These are phyloP conservation scores for Drosophila ambigua DNA, from an alignment of 1,140 invertebrate species.

Conservation along the genomic window DNA sequence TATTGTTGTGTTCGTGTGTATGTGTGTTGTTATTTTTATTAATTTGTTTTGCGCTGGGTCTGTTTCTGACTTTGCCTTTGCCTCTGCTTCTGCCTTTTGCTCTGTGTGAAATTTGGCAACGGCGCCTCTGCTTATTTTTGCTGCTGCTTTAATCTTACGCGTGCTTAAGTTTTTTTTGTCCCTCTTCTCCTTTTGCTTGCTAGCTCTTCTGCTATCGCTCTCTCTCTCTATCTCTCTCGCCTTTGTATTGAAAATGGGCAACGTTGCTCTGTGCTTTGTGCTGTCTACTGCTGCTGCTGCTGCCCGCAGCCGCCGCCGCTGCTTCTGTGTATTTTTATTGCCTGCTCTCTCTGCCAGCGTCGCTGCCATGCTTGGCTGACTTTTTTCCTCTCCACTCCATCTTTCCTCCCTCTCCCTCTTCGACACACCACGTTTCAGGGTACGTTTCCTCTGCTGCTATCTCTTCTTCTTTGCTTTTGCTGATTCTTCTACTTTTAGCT, in stretches of 20 bases:
- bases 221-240: constrained; percentile 21
- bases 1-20: constrained; percentile 3
- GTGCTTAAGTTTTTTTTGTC: constrained; percentile 67
- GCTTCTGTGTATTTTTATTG: constrained; percentile 64
- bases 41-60: constrained; percentile 49
- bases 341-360: constrained; percentile 27
- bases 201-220: not conserved
- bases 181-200: constrained; percentile 3
- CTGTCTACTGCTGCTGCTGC: not conserved
- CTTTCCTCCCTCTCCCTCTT: not conserved
- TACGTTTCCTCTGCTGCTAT: too few relatives aligned
- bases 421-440: too few relatives aligned
- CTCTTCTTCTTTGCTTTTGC: too few relatives aligned
- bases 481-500: constrained; percentile 30
- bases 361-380: constrained; percentile 67
- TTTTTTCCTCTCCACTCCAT: constrained; percentile 38
- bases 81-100: constrained; percentile 25
- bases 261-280: constrained; percentile 36
- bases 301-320: constrained; percentile 1
- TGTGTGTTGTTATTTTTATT: constrained; percentile 55
- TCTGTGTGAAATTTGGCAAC: constrained; percentile 43
- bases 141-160: constrained; percentile 77
- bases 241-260: constrained; percentile 65
- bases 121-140: constrained; percentile 11
- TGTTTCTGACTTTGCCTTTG: constrained; percentile 18